Evolutionary conservation across 2,113 vertebrate genomes (phyloP).

Genomic region (Oreochromis spilurus): DNA sequence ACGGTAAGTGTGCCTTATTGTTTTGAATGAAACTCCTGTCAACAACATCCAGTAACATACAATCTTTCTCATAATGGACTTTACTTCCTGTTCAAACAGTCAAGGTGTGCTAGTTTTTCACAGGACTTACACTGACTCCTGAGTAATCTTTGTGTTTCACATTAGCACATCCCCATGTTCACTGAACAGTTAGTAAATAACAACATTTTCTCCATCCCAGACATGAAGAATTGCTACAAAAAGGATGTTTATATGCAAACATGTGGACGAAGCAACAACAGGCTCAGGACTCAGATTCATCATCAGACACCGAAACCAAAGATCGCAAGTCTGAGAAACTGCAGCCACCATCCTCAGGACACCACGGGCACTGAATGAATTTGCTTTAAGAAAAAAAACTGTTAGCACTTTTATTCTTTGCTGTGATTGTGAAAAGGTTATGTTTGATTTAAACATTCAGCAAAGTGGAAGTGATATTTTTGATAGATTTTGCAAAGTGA

Average conservation of each 20-base stretch:
- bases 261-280: constrained; percentile 93
- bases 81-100: not conserved
- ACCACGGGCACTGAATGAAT: constrained; percentile 38
- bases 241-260: constrained; percentile 81
- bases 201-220: constrained; percentile 56
- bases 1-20: not conserved
- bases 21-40: not conserved
- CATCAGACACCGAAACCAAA: constrained; percentile 75
- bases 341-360: constrained; percentile 61
- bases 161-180: not conserved
- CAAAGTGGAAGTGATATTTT: not conserved
- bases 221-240: constrained; percentile 85
- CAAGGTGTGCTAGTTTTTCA: not conserved
- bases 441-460: not conserved
- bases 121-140: not conserved
- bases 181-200: not conserved
- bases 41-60: not conserved
- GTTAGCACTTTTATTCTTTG: not conserved
- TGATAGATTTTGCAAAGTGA: not conserved
- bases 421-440: not conserved
- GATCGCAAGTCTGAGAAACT: constrained; percentile 75
- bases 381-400: fast-evolving
- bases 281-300: constrained; percentile 65
- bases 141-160: not conserved
- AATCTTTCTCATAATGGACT: not conserved